Conservation (phyloP, 2,888 invertebrate species). For the Colostygia pectinataria region DNA sequence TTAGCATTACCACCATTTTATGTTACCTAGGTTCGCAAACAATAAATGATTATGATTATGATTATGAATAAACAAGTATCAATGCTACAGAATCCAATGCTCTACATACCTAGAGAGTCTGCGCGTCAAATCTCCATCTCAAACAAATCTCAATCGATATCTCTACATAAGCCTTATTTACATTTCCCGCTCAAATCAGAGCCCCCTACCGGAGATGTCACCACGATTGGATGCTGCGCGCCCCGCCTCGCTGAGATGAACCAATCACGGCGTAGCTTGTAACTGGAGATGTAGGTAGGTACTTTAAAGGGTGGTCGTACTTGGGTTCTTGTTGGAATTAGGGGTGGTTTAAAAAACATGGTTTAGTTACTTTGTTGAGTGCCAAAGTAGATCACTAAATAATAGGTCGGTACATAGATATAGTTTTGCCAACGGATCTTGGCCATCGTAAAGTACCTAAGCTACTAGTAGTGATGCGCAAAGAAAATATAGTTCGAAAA, state of each 20-base stretch:
- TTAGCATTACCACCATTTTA: too few relatives aligned
- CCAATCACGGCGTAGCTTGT: slow-evolving; percentile 51
- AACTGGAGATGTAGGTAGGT: slow-evolving; percentile 22
- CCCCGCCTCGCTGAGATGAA: slow-evolving; percentile 48
- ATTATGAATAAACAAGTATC: too few relatives aligned
- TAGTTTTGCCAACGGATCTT: too few relatives aligned
- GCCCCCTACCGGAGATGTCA: slow-evolving; percentile 33
- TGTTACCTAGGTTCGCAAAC: too few relatives aligned
- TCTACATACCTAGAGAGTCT: neutral
- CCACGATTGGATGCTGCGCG: slow-evolving; percentile 66
- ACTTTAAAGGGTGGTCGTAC: slow-evolving; percentile 8
- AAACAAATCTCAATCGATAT: slow-evolving; percentile 23
- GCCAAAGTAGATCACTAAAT: too few relatives aligned
- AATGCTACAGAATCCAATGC: too few relatives aligned
- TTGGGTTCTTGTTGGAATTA: slow-evolving; percentile 12
- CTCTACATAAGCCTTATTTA: slow-evolving; percentile 19
- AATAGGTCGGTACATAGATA: too few relatives aligned
- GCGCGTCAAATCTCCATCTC: slow-evolving; percentile 3
- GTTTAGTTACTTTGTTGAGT: too few relatives aligned
- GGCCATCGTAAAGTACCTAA: too few relatives aligned
- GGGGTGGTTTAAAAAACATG: neutral
- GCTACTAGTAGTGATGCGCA: too few relatives aligned
- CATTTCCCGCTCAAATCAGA: slow-evolving; percentile 29
- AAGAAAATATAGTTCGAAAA: too few relatives aligned
- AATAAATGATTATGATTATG: too few relatives aligned